Percentiles rank a stretch among this genome's conserved stretches.
Evolutionary conservation across 2,113 vertebrate species (phyloP).

Genomic region (Solenodon paradoxus): DNA sequence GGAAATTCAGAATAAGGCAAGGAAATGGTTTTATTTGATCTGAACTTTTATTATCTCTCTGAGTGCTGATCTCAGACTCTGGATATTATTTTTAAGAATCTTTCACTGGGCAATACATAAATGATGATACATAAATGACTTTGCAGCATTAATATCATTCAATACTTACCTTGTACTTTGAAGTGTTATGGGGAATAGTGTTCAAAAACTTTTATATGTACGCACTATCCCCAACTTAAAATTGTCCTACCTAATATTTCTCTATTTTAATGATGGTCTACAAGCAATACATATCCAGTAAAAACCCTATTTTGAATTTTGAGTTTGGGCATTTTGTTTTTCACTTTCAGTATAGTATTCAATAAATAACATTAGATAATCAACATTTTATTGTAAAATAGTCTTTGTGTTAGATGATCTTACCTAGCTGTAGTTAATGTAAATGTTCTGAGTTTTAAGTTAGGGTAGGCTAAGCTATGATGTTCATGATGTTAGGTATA

Average conservation of each 20-base stretch:
- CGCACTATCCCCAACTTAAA: neutral
- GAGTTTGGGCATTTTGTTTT: neutral
- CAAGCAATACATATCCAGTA: neutral
- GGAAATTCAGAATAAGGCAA: neutral
- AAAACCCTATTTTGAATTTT: neutral
- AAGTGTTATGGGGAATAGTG: neutral
- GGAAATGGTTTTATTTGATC: conserved; percentile 4
- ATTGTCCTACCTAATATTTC: neutral
- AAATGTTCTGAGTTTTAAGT: neutral
- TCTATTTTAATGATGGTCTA: neutral
- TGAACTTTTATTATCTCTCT: conserved; percentile 26
- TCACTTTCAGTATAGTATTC: neutral
- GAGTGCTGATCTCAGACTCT: neutral
- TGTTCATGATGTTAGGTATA: neutral
- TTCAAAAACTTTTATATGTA: neutral
- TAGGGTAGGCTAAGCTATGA: neutral
- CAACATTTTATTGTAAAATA: neutral
- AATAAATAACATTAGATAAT: neutral
- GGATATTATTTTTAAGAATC: neutral
- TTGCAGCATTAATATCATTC: neutral
- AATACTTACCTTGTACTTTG: neutral
- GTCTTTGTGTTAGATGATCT: neutral
- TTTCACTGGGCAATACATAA: neutral
- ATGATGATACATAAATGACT: neutral
- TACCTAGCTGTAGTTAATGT: neutral